phyloP scores from a whole-genome alignment of 2,888 invertebrate genomes.

The Salticus scenicus region DNA sequence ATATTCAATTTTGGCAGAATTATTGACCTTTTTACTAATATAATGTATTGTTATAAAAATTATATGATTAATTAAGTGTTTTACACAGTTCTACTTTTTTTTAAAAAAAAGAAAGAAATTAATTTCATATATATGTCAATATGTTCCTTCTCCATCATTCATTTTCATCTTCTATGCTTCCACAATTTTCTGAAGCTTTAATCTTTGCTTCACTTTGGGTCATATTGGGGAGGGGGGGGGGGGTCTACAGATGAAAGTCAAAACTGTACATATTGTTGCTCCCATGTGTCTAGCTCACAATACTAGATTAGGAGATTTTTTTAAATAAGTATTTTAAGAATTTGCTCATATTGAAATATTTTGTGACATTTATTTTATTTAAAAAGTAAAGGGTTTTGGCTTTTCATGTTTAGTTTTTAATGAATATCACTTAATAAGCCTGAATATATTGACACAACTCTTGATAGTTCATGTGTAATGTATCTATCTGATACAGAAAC shows the following conservation, averaged over 20 bases:
- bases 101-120: no score
- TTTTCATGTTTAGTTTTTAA: not conserved
- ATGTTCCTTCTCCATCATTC: no score
- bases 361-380: not conserved
- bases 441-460: not conserved
- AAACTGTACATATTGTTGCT: not conserved
- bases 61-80: no score
- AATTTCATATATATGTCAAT: no score
- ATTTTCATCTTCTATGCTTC: not conserved
- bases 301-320: conserved; percentile 9
- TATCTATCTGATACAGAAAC: not conserved
- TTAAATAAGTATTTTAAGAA: conserved; percentile 16
- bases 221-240: not conserved
- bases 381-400: not conserved
- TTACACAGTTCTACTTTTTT: not conserved
- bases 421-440: not conserved
- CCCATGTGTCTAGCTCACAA: conserved; percentile 18
- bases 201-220: not conserved
- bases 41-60: not conserved
- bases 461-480: not conserved
- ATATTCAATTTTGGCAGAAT: no score
- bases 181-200: not conserved
- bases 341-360: conserved; percentile 6
- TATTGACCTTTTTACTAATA: no score
- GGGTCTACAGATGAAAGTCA: conserved; percentile 1